Evolutionary conservation across 37 sponge, comb jelly and placozoan genomes (phyloP).

Genomic region (Lycopodina hypogea): DNA sequence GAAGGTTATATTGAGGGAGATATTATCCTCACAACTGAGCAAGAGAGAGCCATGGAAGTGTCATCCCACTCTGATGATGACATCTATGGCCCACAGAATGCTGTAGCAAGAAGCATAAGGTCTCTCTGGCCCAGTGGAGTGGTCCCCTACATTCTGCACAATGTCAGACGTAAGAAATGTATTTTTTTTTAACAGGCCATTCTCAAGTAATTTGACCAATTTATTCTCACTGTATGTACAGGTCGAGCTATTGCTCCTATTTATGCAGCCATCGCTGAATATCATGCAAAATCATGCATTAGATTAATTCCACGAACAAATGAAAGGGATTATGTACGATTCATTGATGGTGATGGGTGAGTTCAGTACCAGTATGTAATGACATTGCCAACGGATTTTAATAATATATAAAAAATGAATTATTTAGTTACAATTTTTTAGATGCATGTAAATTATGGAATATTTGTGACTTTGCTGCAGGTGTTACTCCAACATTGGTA

Average conservation of each 20-base stretch:
- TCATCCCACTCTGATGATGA: conserved; percentile 20
- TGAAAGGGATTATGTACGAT: conserved; percentile 59
- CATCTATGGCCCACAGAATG: conserved; percentile 30
- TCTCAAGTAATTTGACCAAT: no score
- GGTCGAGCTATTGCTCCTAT: conserved; percentile 51
- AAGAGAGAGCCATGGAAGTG: conserved; percentile 28
- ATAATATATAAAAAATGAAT: neutral
- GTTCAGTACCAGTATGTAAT: neutral
- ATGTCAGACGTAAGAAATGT: conserved; percentile 6
- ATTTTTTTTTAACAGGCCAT: no score
- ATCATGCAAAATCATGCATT: conserved; percentile 47
- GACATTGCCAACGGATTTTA: neutral
- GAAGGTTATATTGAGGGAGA: no score
- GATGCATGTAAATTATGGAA: no score
- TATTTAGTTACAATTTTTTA: neutral
- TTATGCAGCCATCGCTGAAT: conserved; percentile 49
- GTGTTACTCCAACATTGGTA: conserved; percentile 70
- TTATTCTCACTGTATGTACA: neutral
- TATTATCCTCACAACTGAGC: conserved; percentile 64
- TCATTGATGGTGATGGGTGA: conserved; percentile 68
- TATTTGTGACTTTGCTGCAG: no score
- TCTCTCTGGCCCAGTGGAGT: conserved; percentile 23
- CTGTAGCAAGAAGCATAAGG: conserved; percentile 18
- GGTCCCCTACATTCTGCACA: conserved; percentile 37
- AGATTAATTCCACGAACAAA: conserved; percentile 43